phyloP scores from a whole-genome alignment of 2,797 vertebrate genomes.

The Falco berigora region DNA sequence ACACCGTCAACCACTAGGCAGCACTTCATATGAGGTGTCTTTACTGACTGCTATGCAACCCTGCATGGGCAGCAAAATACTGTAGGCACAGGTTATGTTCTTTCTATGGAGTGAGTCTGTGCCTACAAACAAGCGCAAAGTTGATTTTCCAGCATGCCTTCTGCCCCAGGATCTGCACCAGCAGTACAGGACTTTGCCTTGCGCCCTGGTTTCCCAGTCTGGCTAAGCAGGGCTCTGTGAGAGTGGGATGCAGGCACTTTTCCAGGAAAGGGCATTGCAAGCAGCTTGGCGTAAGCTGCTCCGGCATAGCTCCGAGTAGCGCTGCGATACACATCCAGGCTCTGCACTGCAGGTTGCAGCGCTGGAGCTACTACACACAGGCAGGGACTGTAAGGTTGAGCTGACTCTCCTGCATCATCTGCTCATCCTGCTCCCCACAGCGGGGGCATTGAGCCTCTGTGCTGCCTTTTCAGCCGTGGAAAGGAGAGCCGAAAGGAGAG shows the following conservation, averaged over 20 bases:
- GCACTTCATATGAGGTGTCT: background rate
- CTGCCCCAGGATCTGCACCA: background rate
- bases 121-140: background rate
- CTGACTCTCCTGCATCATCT: accelerated
- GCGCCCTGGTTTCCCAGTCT: background rate
- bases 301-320: background rate
- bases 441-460: background rate
- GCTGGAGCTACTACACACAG: background rate
- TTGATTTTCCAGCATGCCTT: background rate
- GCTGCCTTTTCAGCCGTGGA: background rate
- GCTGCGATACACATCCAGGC: too few species aligned
- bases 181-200: accelerated
- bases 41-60: background rate
- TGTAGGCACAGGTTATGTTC: background rate
- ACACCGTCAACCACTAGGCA: background rate
- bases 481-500: too few species aligned
- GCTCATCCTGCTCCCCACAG: background rate
- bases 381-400: background rate
- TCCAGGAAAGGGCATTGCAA: background rate
- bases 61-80: background rate
- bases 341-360: background rate
- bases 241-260: background rate
- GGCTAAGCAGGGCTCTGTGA: background rate
- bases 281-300: background rate
- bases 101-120: background rate